These are phyloP conservation scores for Dasysyrphus albostriatus DNA, from an alignment of 2,888 invertebrate species.

Conservation along the genomic window DNA sequence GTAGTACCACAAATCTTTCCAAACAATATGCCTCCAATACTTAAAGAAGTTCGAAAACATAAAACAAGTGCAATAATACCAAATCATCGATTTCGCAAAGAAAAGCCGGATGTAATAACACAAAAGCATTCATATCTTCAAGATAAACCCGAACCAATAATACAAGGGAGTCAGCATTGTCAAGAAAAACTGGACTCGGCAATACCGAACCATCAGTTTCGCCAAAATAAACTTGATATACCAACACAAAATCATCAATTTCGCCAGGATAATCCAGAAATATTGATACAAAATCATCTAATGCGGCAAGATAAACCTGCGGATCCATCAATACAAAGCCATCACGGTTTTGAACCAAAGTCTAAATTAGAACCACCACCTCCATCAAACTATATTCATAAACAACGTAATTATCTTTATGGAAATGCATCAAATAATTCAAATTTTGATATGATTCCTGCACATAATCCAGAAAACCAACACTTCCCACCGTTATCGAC, in stretches of 20 bases:
- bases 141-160: neutral
- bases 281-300: neutral
- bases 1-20: slow-evolving; percentile 20
- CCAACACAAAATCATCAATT: slow-evolving; percentile 1
- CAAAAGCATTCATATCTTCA: neutral
- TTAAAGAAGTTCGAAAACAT: slow-evolving; percentile 36
- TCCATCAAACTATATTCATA: slow-evolving; percentile 45
- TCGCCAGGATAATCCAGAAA: neutral
- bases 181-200: neutral
- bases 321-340: slow-evolving; percentile 1
- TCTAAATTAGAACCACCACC: slow-evolving; percentile 1
- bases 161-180: neutral
- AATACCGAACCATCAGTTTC: slow-evolving; percentile 1
- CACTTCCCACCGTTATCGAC: slow-evolving; percentile 30
- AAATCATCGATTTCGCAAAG: slow-evolving; percentile 19
- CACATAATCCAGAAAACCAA: slow-evolving; percentile 47
- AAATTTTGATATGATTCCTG: slow-evolving; percentile 36
- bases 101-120: slow-evolving; percentile 26
- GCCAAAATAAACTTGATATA: neutral
- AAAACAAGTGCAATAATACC: neutral
- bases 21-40: slow-evolving; percentile 24
- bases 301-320: neutral
- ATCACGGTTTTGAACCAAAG: slow-evolving; percentile 13
- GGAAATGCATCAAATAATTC: slow-evolving; percentile 33
- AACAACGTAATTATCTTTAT: slow-evolving; percentile 33